Evolutionary conservation across 30 jellyfish, hydroid and myxozoan species (phyloP).

Genomic region (Phacellophora camtschatica): DNA sequence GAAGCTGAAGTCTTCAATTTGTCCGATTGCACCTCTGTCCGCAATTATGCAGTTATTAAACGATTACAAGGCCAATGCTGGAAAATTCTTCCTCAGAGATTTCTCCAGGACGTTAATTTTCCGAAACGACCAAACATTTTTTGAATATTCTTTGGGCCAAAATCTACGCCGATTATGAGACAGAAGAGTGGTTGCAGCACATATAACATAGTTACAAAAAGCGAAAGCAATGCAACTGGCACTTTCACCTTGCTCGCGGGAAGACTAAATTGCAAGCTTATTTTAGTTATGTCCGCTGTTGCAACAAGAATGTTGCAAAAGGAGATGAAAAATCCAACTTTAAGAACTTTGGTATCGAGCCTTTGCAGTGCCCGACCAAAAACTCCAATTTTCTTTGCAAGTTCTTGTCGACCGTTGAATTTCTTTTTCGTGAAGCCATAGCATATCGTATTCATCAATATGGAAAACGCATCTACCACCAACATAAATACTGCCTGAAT

Average conservation of each 20-base stretch:
- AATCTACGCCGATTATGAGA: constrained; percentile 5
- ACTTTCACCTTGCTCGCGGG: background rate
- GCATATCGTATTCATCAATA: background rate
- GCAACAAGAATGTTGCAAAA: constrained; percentile 15
- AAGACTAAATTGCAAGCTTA: background rate
- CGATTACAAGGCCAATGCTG: too few relatives aligned
- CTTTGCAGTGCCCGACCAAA: constrained; percentile 32
- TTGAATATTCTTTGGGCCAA: background rate
- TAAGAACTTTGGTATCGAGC: background rate
- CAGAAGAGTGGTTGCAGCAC: constrained; percentile 3
- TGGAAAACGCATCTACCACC: background rate
- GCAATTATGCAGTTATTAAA: too few relatives aligned
- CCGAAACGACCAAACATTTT: background rate
- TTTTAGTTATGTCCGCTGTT: background rate
- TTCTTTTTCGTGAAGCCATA: background rate
- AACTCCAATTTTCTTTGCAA: constrained; percentile 26
- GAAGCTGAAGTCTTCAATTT: too few relatives aligned
- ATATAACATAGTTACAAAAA: background rate
- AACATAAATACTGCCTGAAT: background rate
- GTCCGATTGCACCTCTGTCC: too few relatives aligned
- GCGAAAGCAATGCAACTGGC: background rate
- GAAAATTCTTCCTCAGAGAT: too few relatives aligned
- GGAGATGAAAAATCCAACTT: background rate
- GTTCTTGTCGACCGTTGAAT: background rate
- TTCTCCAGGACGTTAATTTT: background rate